Conservation (phyloP, 2,888 invertebrate genomes). For the Cephus pulcher region DNA sequence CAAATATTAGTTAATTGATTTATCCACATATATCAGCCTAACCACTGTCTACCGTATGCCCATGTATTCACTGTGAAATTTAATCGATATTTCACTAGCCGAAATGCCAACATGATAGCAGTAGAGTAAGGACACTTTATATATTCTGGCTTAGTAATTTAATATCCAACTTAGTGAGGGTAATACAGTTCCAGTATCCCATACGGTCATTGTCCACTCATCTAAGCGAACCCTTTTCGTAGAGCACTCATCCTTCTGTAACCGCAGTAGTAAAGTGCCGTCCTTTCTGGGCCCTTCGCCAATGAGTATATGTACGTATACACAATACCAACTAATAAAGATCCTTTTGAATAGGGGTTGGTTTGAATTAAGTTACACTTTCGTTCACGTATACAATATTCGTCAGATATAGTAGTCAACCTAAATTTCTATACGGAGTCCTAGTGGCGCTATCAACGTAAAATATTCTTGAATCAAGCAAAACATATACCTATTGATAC, state of each 20-base stretch:
- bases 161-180: constrained; percentile 34
- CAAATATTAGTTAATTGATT: neutral
- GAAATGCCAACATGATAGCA: neutral
- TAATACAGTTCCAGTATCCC: constrained; percentile 27
- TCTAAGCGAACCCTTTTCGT: constrained; percentile 22
- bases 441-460: neutral
- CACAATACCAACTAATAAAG: neutral
- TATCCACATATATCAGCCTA: neutral
- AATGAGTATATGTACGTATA: neutral
- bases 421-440: neutral
- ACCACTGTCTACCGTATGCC: neutral
- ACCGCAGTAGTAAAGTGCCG: constrained; percentile 31
- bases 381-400: neutral
- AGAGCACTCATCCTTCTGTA: constrained; percentile 16
- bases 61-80: neutral
- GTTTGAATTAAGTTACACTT: constrained; percentile 6
- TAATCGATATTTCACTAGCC: neutral
- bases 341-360: neutral
- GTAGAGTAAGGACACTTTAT: neutral
- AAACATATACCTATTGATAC: too few relatives aligned
- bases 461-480: neutral
- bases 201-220: constrained; percentile 18
- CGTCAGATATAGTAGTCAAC: neutral
- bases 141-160: constrained; percentile 27
- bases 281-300: neutral